Evolutionary conservation across 2,888 invertebrate genomes (phyloP), one percentile per base, ranked within the genome.

Genomic region (Sympetrum striolatum): DNA sequence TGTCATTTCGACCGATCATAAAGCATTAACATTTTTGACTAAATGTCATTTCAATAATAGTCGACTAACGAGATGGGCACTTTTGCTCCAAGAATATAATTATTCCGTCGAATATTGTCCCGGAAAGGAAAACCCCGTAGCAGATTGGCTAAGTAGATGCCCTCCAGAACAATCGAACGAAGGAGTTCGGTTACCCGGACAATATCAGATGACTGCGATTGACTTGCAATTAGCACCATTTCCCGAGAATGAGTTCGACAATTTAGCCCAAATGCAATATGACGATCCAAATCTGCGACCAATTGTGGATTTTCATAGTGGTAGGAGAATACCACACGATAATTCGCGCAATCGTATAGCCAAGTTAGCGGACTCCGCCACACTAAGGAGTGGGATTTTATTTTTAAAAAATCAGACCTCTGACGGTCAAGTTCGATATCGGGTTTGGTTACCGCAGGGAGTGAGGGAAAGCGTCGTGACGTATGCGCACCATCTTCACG

Each of bases 141-240:
- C 80, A 0, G 80, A 80, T 37, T 80, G 80, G 80, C 35, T 80
- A 15, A 80, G 80, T 18, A 1, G 80, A 37, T 35, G 14, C 1
- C 25, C 79, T 2, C 2, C 3, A 79, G 3, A 31, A 31, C 2
- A 1, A 5, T 1, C 3, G 12, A 5, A 25, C 3, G 2, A 31
- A 79, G 12, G 1, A n/a, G 2, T 1, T 0, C 2, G 1, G 1
- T 31, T 14, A 2, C 25, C 3, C 12, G 1, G 31, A 2, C 2
- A 8, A 79, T 5, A 2, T 8, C 1, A 31, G 3, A 79, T 79
- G 2, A 31, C n/a, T 2, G n/a, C 12, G 1, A 12, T 2, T 1
- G 79, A 79, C 3, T 12, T 79, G 14, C 1, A 8, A 18, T 1
- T 79, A 79, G 1, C 2, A 8, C 14, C 2, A 31, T 2, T 1